A percentile compares a stretch with the other conserved stretches of the same genome.
These are phyloP conservation scores for Pachliopta kotzebuea DNA, from an alignment of 2,888 invertebrate species.

Conservation along the genomic window DNA sequence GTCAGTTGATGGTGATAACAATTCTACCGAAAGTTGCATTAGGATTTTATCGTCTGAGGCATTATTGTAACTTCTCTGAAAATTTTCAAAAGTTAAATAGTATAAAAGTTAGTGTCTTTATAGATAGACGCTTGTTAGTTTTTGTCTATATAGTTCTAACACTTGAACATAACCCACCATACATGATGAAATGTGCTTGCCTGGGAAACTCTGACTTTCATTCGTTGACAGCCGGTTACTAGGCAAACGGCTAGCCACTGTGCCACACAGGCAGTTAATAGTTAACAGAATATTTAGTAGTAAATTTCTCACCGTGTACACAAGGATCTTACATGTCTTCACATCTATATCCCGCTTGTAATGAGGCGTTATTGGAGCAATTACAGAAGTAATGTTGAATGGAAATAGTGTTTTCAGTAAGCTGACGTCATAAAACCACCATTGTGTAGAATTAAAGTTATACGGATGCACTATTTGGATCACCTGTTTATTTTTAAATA, in stretches of 20 bases:
- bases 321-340: conserved; percentile 55
- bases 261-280: too few relatives aligned
- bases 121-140: too few relatives aligned
- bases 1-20: conserved; percentile 42
- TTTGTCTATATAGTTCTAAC: neutral
- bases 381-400: conserved; percentile 52
- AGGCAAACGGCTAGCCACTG: too few relatives aligned
- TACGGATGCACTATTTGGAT: conserved; percentile 60
- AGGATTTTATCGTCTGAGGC: conserved; percentile 47
- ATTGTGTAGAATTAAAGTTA: conserved; percentile 52
- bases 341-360: conserved; percentile 37
- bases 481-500: conserved; percentile 43
- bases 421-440: conserved; percentile 64
- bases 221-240: too few relatives aligned
- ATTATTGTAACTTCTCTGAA: conserved; percentile 35
- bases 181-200: neutral
- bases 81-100: neutral
- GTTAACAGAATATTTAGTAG: too few relatives aligned
- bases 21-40: conserved; percentile 50
- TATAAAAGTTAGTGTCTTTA: neutral
- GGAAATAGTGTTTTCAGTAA: conserved; percentile 61
- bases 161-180: neutral
- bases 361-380: conserved; percentile 41
- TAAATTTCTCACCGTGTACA: conserved; percentile 53
- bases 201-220: too few relatives aligned